Evolutionary conservation across 2,888 invertebrate genomes (phyloP).

Genomic region (Drosophila cyrtoloma): DNA sequence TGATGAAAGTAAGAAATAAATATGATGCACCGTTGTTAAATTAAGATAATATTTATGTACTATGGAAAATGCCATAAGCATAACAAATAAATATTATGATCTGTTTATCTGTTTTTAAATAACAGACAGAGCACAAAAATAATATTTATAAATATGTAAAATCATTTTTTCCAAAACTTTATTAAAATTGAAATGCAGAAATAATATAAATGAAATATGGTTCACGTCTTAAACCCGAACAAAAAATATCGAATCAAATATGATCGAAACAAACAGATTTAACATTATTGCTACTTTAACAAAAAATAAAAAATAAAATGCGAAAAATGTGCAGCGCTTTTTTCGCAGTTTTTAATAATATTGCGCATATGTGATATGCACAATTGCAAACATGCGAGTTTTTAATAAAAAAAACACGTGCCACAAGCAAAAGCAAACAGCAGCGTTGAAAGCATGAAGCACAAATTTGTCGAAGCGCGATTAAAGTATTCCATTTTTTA

Average conservation of each 20-base stretch:
- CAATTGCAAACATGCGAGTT: conserved; percentile 66
- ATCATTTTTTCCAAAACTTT: neutral
- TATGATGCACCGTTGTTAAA: neutral
- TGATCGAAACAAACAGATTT: neutral
- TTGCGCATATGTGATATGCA: conserved; percentile 65
- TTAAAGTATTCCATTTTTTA: conserved; percentile 29
- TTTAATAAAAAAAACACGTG: conserved; percentile 64
- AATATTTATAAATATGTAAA: neutral
- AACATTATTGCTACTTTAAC: conserved; percentile 4
- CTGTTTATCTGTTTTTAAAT: neutral
- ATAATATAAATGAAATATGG: neutral
- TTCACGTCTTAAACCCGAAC: neutral
- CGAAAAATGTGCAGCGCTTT: conserved; percentile 5
- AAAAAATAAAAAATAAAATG: neutral
- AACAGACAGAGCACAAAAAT: neutral
- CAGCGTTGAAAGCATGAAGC: conserved; percentile 6
- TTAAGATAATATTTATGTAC: neutral
- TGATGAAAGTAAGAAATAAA: neutral
- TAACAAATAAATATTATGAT: neutral
- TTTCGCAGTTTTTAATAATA: conserved; percentile 59
- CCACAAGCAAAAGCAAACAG: conserved; percentile 49
- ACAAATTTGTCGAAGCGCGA: conserved; percentile 16
- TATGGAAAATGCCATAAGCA: neutral
- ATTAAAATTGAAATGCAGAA: neutral
- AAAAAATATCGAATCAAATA: neutral